Evolutionary conservation across 2,113 vertebrate genomes (phyloP).

Genomic region (Cyprinodon brontotheroides): DNA sequence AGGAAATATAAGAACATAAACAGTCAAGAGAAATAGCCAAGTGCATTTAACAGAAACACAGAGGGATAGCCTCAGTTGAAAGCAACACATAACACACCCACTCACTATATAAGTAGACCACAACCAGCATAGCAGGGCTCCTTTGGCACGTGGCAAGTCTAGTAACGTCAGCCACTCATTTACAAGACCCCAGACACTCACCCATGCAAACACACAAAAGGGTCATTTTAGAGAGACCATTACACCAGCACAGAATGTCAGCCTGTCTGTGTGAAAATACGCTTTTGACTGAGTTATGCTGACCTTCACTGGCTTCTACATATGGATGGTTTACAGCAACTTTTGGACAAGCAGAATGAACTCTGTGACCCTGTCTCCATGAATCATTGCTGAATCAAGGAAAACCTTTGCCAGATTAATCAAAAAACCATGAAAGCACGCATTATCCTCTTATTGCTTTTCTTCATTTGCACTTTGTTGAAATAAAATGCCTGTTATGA

Average conservation of each 20-base stretch:
- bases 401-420: background rate
- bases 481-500: background rate
- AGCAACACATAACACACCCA: conserved; percentile 9
- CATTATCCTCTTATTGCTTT: background rate
- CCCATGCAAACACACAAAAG: conserved; percentile 38
- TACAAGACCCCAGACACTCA: conserved; percentile 66
- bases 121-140: conserved; percentile 45
- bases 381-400: conserved; percentile 29
- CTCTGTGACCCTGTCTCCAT: conserved; percentile 12
- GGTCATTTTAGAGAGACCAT: conserved; percentile 39
- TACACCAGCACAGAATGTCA: conserved; percentile 14
- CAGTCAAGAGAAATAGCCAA: conserved; percentile 5
- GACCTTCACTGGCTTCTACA: conserved; percentile 21
- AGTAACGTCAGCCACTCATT: conserved; percentile 67
- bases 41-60: background rate
- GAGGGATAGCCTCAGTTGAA: background rate
- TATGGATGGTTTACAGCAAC: conserved; percentile 28
- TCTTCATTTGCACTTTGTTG: conserved; percentile 5
- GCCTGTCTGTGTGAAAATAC: conserved; percentile 26
- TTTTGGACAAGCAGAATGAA: conserved; percentile 17
- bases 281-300: conserved; percentile 26
- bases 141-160: conserved; percentile 63
- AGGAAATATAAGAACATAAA: background rate
- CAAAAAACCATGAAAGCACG: background rate
- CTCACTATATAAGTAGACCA: conserved; percentile 52